These are phyloP conservation scores for Poecile atricapillus DNA, from an alignment of 2,113 vertebrate genomes.

Conservation along the genomic window DNA sequence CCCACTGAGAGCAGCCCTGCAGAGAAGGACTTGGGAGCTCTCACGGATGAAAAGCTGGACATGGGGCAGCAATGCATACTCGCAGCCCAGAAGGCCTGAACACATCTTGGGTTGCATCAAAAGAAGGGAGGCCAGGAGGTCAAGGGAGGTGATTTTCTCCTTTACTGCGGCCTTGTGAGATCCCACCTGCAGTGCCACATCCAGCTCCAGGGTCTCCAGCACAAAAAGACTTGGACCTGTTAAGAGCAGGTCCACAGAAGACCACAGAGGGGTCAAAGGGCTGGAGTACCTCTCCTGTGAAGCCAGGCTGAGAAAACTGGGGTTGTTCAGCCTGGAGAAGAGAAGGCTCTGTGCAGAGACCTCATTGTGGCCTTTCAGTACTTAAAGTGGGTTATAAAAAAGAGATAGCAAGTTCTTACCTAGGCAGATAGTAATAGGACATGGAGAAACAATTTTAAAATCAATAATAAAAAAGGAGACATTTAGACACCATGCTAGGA, in stretches of 20 bases:
- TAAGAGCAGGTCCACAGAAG: not conserved
- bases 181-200: not conserved
- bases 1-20: not conserved
- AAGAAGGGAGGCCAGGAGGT: not conserved
- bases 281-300: not conserved
- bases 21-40: not conserved
- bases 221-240: not conserved
- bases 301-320: not conserved
- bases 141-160: not conserved
- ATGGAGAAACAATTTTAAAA: not conserved
- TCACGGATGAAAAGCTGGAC: not conserved
- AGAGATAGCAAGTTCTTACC: not conserved
- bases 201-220: not conserved
- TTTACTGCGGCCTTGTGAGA: not conserved
- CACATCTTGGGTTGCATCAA: rapidly evolving
- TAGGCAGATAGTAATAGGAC: not conserved
- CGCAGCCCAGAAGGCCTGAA: not conserved
- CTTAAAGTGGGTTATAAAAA: not conserved
- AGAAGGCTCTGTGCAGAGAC: not conserved
- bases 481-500: not conserved
- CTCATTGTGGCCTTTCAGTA: not conserved
- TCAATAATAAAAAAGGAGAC: not conserved
- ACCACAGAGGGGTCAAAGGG: not conserved
- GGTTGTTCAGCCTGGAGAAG: not conserved
- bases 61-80: not conserved